Percentiles rank a stretch among this genome's conserved stretches.
These are phyloP conservation scores for Meandrusa payeni DNA, from an alignment of 2,888 invertebrate genomes.

Conservation along the genomic window DNA sequence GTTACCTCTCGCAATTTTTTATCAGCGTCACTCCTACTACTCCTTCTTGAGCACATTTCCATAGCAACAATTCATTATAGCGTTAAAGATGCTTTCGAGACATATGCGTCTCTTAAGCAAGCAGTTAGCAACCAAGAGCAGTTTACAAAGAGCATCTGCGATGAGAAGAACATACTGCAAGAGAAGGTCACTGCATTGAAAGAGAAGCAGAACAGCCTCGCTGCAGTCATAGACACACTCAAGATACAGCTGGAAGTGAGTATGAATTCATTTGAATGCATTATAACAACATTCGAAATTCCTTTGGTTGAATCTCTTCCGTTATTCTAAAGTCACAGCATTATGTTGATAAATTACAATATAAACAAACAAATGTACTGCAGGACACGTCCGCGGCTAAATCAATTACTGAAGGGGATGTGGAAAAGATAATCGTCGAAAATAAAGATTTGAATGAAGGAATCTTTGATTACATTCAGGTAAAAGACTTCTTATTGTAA, in stretches of 20 bases:
- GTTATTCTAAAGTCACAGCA: too few species aligned
- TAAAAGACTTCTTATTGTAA: too few species aligned
- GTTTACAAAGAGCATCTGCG: conserved; percentile 36
- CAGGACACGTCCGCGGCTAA: conserved; percentile 4
- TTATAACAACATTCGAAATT: too few species aligned
- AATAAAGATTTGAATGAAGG: conserved; percentile 12
- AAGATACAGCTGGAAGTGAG: conserved; percentile 32
- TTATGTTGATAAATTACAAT: too few species aligned
- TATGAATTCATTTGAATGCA: not conserved
- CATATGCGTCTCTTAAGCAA: conserved; percentile 37
- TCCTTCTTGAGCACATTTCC: too few species aligned
- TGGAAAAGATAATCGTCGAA: conserved; percentile 19
- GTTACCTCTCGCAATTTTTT: too few species aligned
- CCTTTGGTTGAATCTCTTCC: too few species aligned
- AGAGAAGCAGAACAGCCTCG: conserved; percentile 27
- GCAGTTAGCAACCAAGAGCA: conserved; percentile 41
- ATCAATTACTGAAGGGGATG: conserved; percentile 23
- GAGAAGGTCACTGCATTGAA: conserved; percentile 37
- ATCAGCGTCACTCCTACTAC: too few species aligned
- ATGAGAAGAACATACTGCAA: conserved; percentile 37
- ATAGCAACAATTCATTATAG: too few species aligned
- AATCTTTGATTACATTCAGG: conserved; percentile 17
- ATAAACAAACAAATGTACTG: not conserved
- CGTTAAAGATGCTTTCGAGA: conserved; percentile 35
- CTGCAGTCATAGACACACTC: conserved; percentile 25